phyloP scores from a whole-genome alignment of 2,113 vertebrate genomes.

The Cephalopterus ornatus region DNA sequence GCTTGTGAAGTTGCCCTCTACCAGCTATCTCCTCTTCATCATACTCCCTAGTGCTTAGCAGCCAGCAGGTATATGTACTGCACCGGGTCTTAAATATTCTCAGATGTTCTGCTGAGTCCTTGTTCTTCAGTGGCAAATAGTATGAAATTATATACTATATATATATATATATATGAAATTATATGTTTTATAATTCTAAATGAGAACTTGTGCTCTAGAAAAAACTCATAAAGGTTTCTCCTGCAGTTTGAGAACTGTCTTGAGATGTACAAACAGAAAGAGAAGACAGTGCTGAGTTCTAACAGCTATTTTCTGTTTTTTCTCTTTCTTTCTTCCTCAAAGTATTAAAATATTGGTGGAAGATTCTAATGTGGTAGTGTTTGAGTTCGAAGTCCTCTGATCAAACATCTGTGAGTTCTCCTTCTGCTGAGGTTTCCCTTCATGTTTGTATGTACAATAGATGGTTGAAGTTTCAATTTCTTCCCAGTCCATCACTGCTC shows the following conservation, averaged over 20 bases:
- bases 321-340: neutral
- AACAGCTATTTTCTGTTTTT: neutral
- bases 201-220: neutral
- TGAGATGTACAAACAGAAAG: neutral
- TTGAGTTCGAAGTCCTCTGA: neutral
- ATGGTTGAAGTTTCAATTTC: neutral
- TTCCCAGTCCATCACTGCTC: neutral
- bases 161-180: neutral
- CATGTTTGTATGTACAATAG: neutral
- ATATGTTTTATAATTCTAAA: neutral
- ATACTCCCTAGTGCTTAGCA: neutral
- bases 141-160: neutral
- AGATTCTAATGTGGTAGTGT: neutral
- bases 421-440: neutral
- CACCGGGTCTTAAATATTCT: neutral
- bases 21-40: neutral
- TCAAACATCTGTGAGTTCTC: fast-evolving
- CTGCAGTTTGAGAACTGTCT: neutral
- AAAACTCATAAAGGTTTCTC: neutral
- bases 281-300: neutral
- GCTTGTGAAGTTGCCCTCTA: neutral
- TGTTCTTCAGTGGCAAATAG: neutral
- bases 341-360: neutral
- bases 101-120: neutral
- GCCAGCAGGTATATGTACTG: neutral